A percentile compares a stretch with the other conserved stretches of the same genome.
phyloP scores from a whole-genome alignment of 1,140 invertebrate genomes.

The Pseudomyrmex flavicornis region DNA sequence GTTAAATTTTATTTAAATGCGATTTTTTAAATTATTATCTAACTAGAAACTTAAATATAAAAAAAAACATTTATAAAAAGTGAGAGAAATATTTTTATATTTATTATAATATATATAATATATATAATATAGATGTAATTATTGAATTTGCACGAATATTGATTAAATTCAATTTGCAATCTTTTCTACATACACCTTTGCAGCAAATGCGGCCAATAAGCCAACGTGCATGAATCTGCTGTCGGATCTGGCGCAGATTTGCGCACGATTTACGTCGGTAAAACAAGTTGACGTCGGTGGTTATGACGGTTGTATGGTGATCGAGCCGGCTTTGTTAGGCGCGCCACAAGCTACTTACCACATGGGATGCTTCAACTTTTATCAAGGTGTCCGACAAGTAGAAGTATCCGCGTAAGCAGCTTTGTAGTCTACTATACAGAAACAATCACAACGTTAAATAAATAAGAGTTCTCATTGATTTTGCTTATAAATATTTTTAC shows the following conservation, averaged over 20 bases:
- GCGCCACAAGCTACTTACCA: constrained; percentile 84
- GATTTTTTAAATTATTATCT: constrained; percentile 4
- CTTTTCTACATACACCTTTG: background rate
- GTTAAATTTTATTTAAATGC: background rate
- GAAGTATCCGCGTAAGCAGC: constrained; percentile 78
- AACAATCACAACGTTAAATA: background rate
- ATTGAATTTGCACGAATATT: no score
- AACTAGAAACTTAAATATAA: no score
- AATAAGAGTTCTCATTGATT: constrained; percentile 1
- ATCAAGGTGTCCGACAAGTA: constrained; percentile 82
- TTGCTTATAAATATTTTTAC: background rate
- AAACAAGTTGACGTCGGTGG: constrained; percentile 76
- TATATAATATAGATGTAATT: no score
- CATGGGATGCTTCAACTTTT: constrained; percentile 86
- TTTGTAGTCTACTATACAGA: background rate
- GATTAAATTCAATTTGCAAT: background rate
- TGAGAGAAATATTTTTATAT: no score
- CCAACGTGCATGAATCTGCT: constrained; percentile 86
- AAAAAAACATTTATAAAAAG: no score
- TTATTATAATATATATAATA: no score
- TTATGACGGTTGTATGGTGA: constrained; percentile 84
- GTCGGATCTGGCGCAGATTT: constrained; percentile 85
- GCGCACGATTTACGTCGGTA: constrained; percentile 84
- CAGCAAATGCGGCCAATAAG: constrained; percentile 81
- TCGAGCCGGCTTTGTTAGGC: constrained; percentile 85